Conservation (phyloP, 2,113 vertebrate species). For the Oncorhynchus masou region DNA sequence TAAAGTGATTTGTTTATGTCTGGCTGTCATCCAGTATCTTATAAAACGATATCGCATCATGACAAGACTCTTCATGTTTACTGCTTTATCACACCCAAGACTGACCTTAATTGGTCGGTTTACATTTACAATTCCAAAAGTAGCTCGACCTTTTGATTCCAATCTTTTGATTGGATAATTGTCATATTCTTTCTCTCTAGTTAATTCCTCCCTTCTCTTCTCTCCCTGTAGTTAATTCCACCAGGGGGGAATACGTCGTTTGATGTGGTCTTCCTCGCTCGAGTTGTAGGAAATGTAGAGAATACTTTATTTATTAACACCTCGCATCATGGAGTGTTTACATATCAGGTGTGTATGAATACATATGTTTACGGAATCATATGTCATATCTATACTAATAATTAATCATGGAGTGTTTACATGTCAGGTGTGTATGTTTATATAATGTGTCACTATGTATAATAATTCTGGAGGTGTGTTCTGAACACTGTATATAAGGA, state of each 20-base stretch:
- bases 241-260: slow-evolving; percentile 98
- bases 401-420: slow-evolving; percentile 93
- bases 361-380: not conserved
- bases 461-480: not conserved
- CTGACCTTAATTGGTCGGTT: not conserved
- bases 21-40: too few species aligned
- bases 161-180: not conserved
- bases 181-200: not conserved
- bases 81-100: too few species aligned
- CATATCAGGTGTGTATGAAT: slow-evolving; percentile 89
- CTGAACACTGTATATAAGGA: not conserved
- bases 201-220: slow-evolving; percentile 17
- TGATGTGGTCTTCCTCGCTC: slow-evolving; percentile 97
- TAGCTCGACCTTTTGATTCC: not conserved
- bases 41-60: not conserved
- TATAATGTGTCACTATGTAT: not conserved
- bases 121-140: not conserved
- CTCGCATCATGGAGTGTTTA: slow-evolving; percentile 98
- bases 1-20: too few species aligned
- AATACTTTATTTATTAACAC: slow-evolving; percentile 99
- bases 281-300: slow-evolving; percentile 98
- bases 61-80: not conserved
- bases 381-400: not conserved
- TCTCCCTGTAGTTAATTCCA: slow-evolving; percentile 88
- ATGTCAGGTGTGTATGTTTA: slow-evolving; percentile 86